phyloP scores from a whole-genome alignment of 2,113 vertebrate species.

The Puffinus mauretanicus region DNA sequence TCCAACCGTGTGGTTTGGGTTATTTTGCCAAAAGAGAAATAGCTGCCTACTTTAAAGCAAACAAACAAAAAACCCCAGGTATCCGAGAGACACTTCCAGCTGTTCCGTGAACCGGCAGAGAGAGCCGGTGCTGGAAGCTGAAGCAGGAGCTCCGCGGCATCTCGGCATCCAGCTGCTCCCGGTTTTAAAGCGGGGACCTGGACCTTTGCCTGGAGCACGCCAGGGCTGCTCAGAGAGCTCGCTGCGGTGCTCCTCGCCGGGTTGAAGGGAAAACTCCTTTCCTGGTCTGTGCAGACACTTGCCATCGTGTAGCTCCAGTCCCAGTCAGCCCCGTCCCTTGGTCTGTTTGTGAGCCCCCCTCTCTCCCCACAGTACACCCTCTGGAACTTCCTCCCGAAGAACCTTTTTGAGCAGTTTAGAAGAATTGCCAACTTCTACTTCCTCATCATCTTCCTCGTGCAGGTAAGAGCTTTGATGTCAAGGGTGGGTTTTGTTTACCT shows the following conservation, averaged over 20 bases:
- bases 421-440: constrained; percentile 99
- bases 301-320: too few relatives aligned
- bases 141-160: neutral
- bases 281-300: neutral
- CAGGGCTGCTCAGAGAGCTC: neutral
- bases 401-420: constrained; percentile 98
- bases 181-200: neutral
- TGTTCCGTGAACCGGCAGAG: neutral
- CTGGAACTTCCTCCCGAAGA: constrained; percentile 99
- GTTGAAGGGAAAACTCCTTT: neutral
- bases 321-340: neutral
- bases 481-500: neutral
- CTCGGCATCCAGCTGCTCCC: neutral
- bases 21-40: neutral
- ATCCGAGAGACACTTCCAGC: neutral
- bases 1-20: neutral
- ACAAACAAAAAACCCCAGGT: neutral
- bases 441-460: constrained; percentile 98
- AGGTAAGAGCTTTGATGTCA: constrained; percentile 79
- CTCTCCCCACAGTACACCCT: constrained; percentile 87
- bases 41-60: neutral
- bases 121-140: neutral
- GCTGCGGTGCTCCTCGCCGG: fast-evolving
- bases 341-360: neutral
- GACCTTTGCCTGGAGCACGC: neutral